These are phyloP conservation scores for Loris lydekkerianus DNA, from an alignment of 2,797 vertebrate genomes.

Conservation along the genomic window DNA sequence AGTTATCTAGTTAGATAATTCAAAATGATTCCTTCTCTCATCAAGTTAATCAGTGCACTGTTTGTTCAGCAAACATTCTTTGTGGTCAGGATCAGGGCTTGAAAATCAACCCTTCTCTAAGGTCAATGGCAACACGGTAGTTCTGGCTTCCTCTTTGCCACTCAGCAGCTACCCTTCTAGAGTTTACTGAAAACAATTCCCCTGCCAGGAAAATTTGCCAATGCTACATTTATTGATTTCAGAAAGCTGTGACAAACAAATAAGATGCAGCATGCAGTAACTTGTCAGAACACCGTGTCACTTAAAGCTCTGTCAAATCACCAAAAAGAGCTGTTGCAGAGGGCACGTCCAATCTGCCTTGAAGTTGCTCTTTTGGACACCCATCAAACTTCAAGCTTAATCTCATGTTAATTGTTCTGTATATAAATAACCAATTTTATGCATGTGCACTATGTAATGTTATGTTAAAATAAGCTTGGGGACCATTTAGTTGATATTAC, in stretches of 20 bases:
- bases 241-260: slow-evolving; percentile 88
- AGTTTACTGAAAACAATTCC: slow-evolving; percentile 90
- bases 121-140: slow-evolving; percentile 67
- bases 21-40: slow-evolving; percentile 22
- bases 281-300: slow-evolving; percentile 87
- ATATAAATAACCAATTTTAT: slow-evolving; percentile 74
- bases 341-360: slow-evolving; percentile 81
- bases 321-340: slow-evolving; percentile 82
- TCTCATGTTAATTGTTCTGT: slow-evolving; percentile 79
- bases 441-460: slow-evolving; percentile 61
- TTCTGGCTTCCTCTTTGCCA: slow-evolving; percentile 82
- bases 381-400: slow-evolving; percentile 79
- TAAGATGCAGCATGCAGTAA: slow-evolving; percentile 85
- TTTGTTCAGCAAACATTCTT: not conserved
- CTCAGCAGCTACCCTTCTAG: slow-evolving; percentile 87
- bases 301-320: slow-evolving; percentile 86
- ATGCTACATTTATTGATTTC: slow-evolving; percentile 88
- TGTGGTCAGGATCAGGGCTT: not conserved
- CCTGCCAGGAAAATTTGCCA: slow-evolving; percentile 88
- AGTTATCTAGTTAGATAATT: not conserved
- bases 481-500: not conserved
- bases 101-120: slow-evolving; percentile 51
- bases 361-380: slow-evolving; percentile 80
- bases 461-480: not conserved
- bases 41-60: not conserved